These are phyloP conservation scores for Triops cancriformis DNA, from an alignment of 1,140 invertebrate genomes.

Conservation along the genomic window DNA sequence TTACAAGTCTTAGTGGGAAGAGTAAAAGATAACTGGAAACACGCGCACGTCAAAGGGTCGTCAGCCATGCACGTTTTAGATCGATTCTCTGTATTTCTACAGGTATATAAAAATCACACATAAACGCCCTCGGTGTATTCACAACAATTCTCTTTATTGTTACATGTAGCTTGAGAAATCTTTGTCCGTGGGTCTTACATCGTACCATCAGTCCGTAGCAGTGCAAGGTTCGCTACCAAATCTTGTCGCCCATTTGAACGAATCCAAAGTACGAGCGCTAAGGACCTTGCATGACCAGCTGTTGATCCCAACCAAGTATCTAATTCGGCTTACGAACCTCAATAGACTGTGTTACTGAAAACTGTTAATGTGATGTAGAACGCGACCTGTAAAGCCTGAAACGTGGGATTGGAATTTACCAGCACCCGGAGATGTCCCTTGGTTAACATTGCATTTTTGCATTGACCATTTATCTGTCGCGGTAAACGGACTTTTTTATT, in stretches of 20 bases:
- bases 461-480: constrained; percentile 82
- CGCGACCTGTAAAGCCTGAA: neutral
- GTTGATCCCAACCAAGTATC: constrained; percentile 12
- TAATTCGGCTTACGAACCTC: constrained; percentile 21
- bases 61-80: constrained; percentile 80
- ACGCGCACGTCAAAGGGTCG: constrained; percentile 69
- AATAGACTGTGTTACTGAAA: constrained; percentile 26
- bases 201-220: constrained; percentile 55
- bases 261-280: constrained; percentile 68
- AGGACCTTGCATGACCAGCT: constrained; percentile 39
- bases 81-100: constrained; percentile 78
- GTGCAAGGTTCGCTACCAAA: constrained; percentile 75
- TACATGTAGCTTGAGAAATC: neutral
- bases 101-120: constrained; percentile 44
- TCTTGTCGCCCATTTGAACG: constrained; percentile 80
- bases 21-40: constrained; percentile 80
- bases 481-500: constrained; percentile 35
- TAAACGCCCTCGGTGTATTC: neutral
- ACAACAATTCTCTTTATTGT: neutral
- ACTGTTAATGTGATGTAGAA: neutral
- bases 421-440: constrained; percentile 46
- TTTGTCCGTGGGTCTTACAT: neutral
- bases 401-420: neutral
- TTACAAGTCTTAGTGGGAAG: constrained; percentile 79
- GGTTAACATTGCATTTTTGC: constrained; percentile 75